Evolutionary conservation across 1,140 invertebrate genomes (phyloP).

Genomic region (Patella vulgata): DNA sequence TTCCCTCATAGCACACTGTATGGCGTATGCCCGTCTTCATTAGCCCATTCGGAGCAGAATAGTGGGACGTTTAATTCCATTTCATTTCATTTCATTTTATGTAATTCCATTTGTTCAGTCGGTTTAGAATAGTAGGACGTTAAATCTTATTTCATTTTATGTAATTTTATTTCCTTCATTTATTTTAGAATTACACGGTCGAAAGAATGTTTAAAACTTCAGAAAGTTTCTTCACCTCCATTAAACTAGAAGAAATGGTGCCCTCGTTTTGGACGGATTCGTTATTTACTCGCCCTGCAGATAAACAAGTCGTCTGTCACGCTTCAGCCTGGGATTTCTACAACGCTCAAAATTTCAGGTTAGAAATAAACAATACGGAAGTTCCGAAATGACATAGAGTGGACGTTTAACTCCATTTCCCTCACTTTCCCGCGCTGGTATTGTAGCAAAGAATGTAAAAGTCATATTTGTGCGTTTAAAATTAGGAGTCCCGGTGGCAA

Average conservation of each 20-base stretch:
- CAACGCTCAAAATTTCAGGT: constrained; percentile 81
- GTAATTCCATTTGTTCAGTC: too few relatives aligned
- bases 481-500: not conserved
- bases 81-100: too few relatives aligned
- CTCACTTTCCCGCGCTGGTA: not conserved
- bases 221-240: constrained; percentile 86
- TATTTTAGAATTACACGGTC: constrained; percentile 77
- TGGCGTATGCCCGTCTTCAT: too few relatives aligned
- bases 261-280: constrained; percentile 70
- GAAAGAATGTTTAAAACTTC: constrained; percentile 75
- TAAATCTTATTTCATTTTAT: too few relatives aligned
- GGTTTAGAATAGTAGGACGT: too few relatives aligned
- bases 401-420: not conserved
- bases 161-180: too few relatives aligned
- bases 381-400: not conserved
- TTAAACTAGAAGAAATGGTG: constrained; percentile 84
- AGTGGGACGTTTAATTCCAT: too few relatives aligned
- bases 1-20: too few relatives aligned
- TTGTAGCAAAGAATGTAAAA: not conserved
- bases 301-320: constrained; percentile 79
- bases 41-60: too few relatives aligned
- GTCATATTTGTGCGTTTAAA: not conserved
- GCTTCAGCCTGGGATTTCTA: constrained; percentile 95
- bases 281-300: constrained; percentile 72
- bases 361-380: constrained; percentile 11